phyloP scores from a whole-genome alignment of 2,797 vertebrate species.

The Aeoliscus strigatus region DNA sequence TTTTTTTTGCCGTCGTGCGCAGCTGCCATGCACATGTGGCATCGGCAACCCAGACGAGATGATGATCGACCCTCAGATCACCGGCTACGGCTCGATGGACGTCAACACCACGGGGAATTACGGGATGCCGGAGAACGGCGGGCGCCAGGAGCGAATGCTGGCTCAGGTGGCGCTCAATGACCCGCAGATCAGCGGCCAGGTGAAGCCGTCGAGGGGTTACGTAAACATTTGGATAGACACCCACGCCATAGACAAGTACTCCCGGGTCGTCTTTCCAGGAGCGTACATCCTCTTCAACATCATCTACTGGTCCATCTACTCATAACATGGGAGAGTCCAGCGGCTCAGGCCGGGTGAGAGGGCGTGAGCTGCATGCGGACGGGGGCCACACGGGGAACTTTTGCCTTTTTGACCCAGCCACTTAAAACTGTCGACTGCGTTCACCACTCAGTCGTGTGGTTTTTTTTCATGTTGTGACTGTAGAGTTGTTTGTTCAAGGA shows the following conservation, averaged over 20 bases:
- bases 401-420: conserved; percentile 66
- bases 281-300: conserved; percentile 96
- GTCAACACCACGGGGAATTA: conserved; percentile 85
- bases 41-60: conserved; percentile 85
- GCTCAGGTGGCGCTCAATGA: conserved; percentile 84
- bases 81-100: conserved; percentile 85
- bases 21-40: conserved; percentile 85
- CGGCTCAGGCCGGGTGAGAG: conserved; percentile 2
- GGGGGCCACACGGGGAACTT: conserved; percentile 39
- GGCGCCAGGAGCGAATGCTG: conserved; percentile 84
- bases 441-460: conserved; percentile 12
- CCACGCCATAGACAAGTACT: conserved; percentile 96
- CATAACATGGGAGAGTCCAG: conserved; percentile 57
- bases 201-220: conserved; percentile 78
- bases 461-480: conserved; percentile 30
- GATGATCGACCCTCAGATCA: conserved; percentile 83
- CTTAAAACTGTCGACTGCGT: conserved; percentile 50
- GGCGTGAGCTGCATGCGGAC: conserved; percentile 31
- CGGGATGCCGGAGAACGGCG: conserved; percentile 81
- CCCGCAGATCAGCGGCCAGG: conserved; percentile 76
- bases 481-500: conserved; percentile 10
- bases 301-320: conserved; percentile 97
- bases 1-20: background rate
- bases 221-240: conserved; percentile 90
- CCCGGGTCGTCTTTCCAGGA: conserved; percentile 89